phyloP scores from a whole-genome alignment of 92 coral and sea anemone species.

The Parazoanthus swiftii region DNA sequence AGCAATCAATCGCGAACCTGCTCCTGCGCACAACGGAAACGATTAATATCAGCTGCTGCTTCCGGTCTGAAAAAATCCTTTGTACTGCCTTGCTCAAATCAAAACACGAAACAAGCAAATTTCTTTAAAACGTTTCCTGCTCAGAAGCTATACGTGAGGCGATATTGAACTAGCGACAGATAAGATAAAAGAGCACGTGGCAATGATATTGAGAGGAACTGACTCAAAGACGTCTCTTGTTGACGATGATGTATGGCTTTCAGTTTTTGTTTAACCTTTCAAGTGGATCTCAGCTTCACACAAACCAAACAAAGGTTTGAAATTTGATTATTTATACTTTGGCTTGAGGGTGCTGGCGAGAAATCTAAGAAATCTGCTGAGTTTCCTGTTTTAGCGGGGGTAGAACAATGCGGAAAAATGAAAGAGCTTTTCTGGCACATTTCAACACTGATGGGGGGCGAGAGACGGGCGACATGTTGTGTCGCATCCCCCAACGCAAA shows the following conservation, averaged over 20 bases:
- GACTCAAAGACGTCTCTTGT: neutral
- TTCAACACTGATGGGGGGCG: conserved; percentile 9
- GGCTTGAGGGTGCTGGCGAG: neutral
- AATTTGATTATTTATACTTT: too few species aligned
- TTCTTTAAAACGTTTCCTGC: conserved; percentile 41
- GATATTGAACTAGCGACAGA: conserved; percentile 26
- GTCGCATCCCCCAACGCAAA: neutral
- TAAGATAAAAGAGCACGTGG: conserved; percentile 31
- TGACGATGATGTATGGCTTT: neutral
- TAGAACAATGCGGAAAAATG: neutral
- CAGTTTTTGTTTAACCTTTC: neutral
- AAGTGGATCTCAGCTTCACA: neutral
- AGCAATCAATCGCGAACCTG: neutral
- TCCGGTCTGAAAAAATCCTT: conserved; percentile 36
- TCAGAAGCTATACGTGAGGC: conserved; percentile 38
- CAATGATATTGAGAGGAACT: neutral
- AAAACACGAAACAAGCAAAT: conserved; percentile 31
- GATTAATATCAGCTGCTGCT: conserved; percentile 46
- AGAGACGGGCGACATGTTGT: neutral
- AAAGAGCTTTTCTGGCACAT: conserved; percentile 4
- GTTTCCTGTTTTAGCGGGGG: neutral
- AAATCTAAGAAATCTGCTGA: neutral
- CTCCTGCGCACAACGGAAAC: conserved; percentile 47
- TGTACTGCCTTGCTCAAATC: conserved; percentile 31
- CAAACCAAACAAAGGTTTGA: neutral